These are phyloP conservation scores for Toxostoma redivivum DNA, from an alignment of 2,113 vertebrate species.

Conservation along the genomic window DNA sequence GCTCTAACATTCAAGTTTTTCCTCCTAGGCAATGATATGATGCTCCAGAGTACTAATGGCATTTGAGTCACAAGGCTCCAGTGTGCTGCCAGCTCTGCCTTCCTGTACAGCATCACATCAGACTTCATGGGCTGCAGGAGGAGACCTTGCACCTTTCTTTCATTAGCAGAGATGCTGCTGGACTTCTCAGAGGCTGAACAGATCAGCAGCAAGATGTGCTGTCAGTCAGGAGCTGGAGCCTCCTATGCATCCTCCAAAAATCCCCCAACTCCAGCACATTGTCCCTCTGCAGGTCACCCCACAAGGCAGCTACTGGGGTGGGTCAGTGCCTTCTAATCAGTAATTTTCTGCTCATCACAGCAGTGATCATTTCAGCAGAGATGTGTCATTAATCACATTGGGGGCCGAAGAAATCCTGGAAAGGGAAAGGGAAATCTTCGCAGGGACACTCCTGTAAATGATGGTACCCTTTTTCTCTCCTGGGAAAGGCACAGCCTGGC, in stretches of 20 bases:
- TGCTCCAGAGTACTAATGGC: background rate
- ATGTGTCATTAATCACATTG: background rate
- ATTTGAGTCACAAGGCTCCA: background rate
- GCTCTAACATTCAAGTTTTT: background rate
- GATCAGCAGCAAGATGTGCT: background rate
- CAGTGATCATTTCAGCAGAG: background rate
- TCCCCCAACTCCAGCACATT: fast-evolving
- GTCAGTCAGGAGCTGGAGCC: background rate
- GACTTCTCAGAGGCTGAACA: background rate
- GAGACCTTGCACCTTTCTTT: background rate
- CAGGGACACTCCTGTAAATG: background rate
- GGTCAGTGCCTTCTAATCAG: background rate
- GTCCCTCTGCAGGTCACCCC: background rate
- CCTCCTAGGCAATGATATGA: background rate
- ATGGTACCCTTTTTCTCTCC: background rate
- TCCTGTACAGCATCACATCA: fast-evolving
- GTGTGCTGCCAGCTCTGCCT: background rate
- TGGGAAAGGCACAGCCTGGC: background rate
- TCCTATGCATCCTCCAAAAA: background rate
- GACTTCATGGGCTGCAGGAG: background rate
- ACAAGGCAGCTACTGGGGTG: background rate
- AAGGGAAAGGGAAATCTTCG: background rate
- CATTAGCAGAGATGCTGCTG: background rate
- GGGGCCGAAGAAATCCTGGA: background rate
- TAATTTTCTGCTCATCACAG: background rate